Percentiles rank a stretch among this genome's conserved stretches.
These are phyloP conservation scores for Procavia capensis DNA, from an alignment of 2,113 vertebrate species.

Conservation along the genomic window DNA sequence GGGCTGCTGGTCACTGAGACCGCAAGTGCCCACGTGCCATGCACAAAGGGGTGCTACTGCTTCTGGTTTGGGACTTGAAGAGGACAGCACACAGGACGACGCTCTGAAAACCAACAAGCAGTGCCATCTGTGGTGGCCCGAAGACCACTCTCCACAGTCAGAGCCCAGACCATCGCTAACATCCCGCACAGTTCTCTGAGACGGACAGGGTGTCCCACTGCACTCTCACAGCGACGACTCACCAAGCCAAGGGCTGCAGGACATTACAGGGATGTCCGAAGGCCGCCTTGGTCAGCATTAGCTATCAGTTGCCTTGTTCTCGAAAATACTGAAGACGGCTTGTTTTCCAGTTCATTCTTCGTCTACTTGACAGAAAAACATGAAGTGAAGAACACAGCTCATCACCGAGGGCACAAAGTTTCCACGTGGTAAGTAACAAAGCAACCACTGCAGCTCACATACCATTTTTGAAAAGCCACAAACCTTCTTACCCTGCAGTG, in stretches of 20 bases:
- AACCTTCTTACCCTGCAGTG: constrained; percentile 21
- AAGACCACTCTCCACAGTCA: constrained; percentile 44
- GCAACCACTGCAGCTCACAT: background rate
- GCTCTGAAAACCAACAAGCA: constrained; percentile 35
- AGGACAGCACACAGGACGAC: background rate
- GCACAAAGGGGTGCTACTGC: background rate
- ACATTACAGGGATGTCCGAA: background rate
- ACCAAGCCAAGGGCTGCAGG: background rate
- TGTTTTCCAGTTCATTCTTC: constrained; percentile 40
- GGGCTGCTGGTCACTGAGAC: background rate
- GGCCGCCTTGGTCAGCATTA: background rate
- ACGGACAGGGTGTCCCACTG: too few relatives aligned
- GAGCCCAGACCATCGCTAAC: constrained; percentile 1
- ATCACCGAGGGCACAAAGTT: background rate
- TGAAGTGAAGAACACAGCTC: background rate
- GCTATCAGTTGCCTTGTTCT: background rate
- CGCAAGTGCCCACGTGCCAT: background rate
- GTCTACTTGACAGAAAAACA: constrained; percentile 6
- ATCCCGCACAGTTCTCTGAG: background rate
- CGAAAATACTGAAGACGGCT: background rate
- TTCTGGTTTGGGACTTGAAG: background rate
- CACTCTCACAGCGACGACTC: background rate
- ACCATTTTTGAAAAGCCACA: background rate
- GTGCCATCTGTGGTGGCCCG: constrained; percentile 30
- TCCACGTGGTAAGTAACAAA: constrained; percentile 18